phyloP scores from a whole-genome alignment of 2,888 invertebrate genomes.

The Macrosoma leucophasiata region DNA sequence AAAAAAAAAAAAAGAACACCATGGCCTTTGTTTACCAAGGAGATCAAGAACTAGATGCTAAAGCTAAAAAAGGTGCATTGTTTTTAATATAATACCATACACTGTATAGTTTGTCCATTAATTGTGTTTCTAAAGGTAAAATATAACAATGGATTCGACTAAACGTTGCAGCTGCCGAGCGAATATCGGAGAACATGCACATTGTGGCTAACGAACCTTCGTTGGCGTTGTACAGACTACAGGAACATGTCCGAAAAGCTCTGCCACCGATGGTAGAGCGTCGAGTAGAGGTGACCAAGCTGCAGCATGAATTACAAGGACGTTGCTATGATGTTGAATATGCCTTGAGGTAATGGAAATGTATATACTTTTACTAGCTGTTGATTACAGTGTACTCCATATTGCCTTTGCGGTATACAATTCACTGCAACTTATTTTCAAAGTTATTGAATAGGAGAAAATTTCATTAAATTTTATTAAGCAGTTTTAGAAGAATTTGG shows the following conservation, averaged over 20 bases:
- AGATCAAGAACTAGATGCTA: constrained; percentile 81
- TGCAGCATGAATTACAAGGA: constrained; percentile 93
- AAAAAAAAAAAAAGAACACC: no score
- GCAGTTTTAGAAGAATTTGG: no score
- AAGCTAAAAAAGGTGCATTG: constrained; percentile 80
- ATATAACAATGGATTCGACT: no score
- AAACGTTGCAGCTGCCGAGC: constrained; percentile 87
- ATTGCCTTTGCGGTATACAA: no score
- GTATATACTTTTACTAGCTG: no score
- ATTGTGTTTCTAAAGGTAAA: no score
- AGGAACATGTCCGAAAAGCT: constrained; percentile 96
- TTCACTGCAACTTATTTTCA: no score
- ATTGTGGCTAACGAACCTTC: constrained; percentile 99
- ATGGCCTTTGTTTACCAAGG: constrained; percentile 70
- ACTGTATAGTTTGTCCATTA: no score
- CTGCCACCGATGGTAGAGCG: constrained; percentile 95
- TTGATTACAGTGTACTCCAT: no score
- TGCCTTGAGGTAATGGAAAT: constrained; percentile 82
- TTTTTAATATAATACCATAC: not conserved
- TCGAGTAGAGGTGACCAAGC: constrained; percentile 88
- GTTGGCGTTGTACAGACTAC: constrained; percentile 93
- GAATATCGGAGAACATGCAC: constrained; percentile 97
- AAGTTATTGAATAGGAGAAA: no score
- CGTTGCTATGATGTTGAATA: constrained; percentile 97
- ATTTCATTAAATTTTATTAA: no score